Conservation (phyloP, 2,113 vertebrate species). For the Colaptes auratus region DNA sequence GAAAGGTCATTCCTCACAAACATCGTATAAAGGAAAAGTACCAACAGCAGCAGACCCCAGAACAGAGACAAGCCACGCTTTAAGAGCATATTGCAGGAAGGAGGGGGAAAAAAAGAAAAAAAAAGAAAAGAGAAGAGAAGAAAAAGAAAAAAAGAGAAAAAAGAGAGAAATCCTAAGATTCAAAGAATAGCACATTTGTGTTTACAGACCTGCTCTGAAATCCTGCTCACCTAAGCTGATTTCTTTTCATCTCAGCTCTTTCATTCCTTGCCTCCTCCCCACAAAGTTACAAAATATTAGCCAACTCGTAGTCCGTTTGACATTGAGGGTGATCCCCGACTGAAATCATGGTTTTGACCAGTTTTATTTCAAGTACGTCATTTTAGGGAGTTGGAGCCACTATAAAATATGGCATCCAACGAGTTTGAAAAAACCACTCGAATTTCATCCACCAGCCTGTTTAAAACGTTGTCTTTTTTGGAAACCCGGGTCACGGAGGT, state of each 20-base stretch:
- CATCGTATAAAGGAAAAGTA: slow-evolving; percentile 65
- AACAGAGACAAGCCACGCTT: slow-evolving; percentile 45
- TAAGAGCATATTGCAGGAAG: slow-evolving; percentile 41
- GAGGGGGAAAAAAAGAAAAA: fast-evolving
- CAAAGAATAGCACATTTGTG: slow-evolving; percentile 70
- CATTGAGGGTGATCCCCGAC: slow-evolving; percentile 68
- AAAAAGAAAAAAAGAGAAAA: neutral
- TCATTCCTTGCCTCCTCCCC: slow-evolving; percentile 57
- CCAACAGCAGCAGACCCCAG: slow-evolving; percentile 1
- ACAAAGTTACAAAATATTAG: slow-evolving; percentile 65
- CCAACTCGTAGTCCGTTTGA: slow-evolving; percentile 70
- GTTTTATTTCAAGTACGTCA: slow-evolving; percentile 82
- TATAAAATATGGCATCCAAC: slow-evolving; percentile 83
- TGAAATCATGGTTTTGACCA: slow-evolving; percentile 68
- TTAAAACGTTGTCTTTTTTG: slow-evolving; percentile 70
- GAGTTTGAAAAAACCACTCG: slow-evolving; percentile 69
- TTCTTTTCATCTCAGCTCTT: slow-evolving; percentile 54
- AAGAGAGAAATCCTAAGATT: neutral
- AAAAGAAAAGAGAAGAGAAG: neutral
- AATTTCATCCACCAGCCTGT: slow-evolving; percentile 69
- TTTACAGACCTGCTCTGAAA: slow-evolving; percentile 74
- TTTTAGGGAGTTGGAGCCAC: slow-evolving; percentile 77
- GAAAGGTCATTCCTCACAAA: slow-evolving; percentile 74
- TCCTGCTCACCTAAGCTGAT: slow-evolving; percentile 57
- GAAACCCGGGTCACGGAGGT: slow-evolving; percentile 76